Evolutionary conservation across 2,888 invertebrate genomes (phyloP), one percentile per base, ranked within the genome.

Genomic region (Pardosa pseudoannulata): DNA sequence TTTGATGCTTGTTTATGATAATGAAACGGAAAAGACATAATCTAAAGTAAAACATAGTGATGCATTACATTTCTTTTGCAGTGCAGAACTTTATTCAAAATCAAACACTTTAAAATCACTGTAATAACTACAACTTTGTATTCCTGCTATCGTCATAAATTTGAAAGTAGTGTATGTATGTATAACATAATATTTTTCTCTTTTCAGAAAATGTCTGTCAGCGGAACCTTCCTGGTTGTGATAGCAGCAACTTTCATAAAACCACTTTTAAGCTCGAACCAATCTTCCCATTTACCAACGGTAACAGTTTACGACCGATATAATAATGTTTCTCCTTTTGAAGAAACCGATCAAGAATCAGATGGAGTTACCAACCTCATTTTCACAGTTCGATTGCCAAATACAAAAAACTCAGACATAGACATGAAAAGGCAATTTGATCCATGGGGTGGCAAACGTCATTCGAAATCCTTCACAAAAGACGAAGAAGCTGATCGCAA

Each of bases 381-480:
- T 11, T 16, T 68, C 39, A 36, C 68, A 2, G 23, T 68, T 3
- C 23, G 36, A n/a, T 0, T 74, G n/a, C 79, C 72, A 16, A 6
- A n/a, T 16, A 23, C 32, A 2, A 70, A n/a, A 27, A n/a, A 32
- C n/a, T 6, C 36, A 6, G 67, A 67, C 13, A 1, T 36, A 0
- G 56, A 74, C 16, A 19, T 39, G 28, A 71, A 78, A 23, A 23
- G 75, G 11, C 75, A 71, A 19, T 82, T 76, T 23, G 71, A 76
- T 27, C 82, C 82, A 16, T 78, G 78, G 78, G 79, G 79, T 29
- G 75, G 79, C n/a, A 67, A 68, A 31, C 68, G 75, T 19, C 64
- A 67, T 19, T 41, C 32, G 0, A 23, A 74, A 32, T 0, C 23
- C 19, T 29, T 41, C 11, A 31, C 32, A 29, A 29, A 11, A n/a